phyloP scores from a whole-genome alignment of 37 sponge, comb jelly and placozoan species.

The Eunapius fragilis region DNA sequence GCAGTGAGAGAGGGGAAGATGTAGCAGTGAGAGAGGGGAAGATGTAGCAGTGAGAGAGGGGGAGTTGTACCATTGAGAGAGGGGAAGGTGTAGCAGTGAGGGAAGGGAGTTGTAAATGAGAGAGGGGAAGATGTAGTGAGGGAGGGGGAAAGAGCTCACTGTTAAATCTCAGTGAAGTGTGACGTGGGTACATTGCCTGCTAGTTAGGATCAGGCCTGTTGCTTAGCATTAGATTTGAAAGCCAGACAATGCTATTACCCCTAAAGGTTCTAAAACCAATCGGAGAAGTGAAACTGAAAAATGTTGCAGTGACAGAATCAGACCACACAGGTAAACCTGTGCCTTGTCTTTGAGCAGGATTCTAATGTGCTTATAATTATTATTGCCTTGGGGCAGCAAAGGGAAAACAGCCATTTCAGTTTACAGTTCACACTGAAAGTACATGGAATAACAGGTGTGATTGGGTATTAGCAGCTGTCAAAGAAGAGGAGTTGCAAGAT shows the following conservation, averaged over 20 bases:
- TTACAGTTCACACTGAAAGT: constrained; percentile 81
- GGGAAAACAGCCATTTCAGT: constrained; percentile 64
- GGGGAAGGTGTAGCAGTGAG: no score
- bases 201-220: no score
- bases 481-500: constrained; percentile 76
- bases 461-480: constrained; percentile 77
- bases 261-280: constrained; percentile 5
- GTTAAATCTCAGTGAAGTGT: no score
- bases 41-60: no score
- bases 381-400: constrained; percentile 41
- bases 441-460: constrained; percentile 87
- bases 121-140: no score
- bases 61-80: no score
- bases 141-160: no score
- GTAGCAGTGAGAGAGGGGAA: no score
- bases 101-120: no score
- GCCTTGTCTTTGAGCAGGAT: not conserved
- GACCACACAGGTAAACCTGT: not conserved
- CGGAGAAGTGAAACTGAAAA: constrained; percentile 82
- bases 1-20: no score
- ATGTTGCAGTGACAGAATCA: not conserved
- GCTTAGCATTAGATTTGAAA: no score
- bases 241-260: not conserved
- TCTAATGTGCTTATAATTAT: not conserved
- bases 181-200: no score